Base-by-base conservation (phyloP, 2,888 invertebrate species). In the Harpalus rubripes region DNA sequence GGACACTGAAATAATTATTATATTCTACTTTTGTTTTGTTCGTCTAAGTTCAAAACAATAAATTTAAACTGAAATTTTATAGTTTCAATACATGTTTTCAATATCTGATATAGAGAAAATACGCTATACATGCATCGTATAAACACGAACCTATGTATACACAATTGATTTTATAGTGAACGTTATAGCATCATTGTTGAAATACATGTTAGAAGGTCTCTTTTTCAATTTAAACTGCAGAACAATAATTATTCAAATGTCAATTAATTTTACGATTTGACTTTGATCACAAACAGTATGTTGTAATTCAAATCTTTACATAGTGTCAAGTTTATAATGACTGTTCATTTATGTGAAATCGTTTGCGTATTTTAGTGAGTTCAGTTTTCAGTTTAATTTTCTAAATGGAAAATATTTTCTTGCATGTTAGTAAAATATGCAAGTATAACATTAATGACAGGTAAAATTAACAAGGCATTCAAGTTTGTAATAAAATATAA, bases 291-390 rank as follows among this genome's bases (percentile, higher is more conserved):
- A 52, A 12, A 8, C 12, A 52, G 6, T 52, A 12, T 52, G 44
- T 10, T 52, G 44, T 8, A 52, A 52, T 52, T 52, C 44, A 52
- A 52, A 52, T 52, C 7, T 52, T 52, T 52, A 12, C 1, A 4
- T 52, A 12, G 32, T 32, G 6, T 5, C 5, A 32, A 32, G 32
- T 52, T 12, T 10, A 52, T 12, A 6, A 52, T 52, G 44, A 52
- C 10, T 52, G 44, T 52, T 12, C 10, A 12, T 8, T 65, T 32
- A 7, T 65, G 16, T 65, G n/a, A 65, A 65, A 65, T 16, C 12
- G 65, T 16, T 65, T 32, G 65, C 12, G 65, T 65, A 65, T 65
- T 65, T n/a, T 65, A 7, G 39, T n/a, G 39, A 65, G 39, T 18
- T 52, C 44, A 61, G 61, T 61, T 16, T 18, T 52, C 44, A 61